Conservation (phyloP, 2,888 invertebrate genomes). For the Cerceris rybyensis region DNA sequence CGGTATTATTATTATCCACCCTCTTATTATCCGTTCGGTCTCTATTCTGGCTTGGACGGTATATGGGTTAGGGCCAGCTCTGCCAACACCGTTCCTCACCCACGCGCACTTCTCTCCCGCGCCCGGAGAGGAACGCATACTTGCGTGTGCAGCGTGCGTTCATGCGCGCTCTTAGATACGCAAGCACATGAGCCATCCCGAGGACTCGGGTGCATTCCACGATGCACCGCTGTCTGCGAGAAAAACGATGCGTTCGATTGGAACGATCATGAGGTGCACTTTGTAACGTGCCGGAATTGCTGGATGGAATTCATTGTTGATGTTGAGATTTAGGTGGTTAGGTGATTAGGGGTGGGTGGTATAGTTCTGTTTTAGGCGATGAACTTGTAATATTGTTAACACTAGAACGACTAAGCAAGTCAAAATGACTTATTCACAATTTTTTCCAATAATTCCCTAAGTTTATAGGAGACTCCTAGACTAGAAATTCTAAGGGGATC, state of each 20-base stretch:
- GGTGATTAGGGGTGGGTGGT: no score
- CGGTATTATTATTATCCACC: conserved; percentile 51
- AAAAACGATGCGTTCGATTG: background rate
- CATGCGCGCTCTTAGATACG: conserved; percentile 13
- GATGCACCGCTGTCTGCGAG: background rate
- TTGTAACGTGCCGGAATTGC: no score
- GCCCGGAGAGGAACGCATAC: conserved; percentile 43
- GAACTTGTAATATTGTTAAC: no score
- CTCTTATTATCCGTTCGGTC: conserved; percentile 60
- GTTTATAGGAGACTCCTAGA: no score
- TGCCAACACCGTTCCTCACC: conserved; percentile 72
- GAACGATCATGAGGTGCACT: no score
- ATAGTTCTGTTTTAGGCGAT: no score
- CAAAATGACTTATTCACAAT: no score
- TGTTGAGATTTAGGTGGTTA: no score
- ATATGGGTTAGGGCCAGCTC: conserved; percentile 80
- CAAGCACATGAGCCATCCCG: background rate
- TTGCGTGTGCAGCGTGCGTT: conserved; percentile 18
- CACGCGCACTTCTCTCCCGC: conserved; percentile 63
- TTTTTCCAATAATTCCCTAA: no score
- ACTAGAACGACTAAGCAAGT: no score
- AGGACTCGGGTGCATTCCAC: background rate
- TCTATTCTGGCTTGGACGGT: conserved; percentile 74
- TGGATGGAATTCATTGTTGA: no score
- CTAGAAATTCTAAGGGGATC: no score